Evolutionary conservation across 2,888 invertebrate species (phyloP), one percentile per base, ranked within the genome.

Genomic region (Microplitis deprimator): DNA sequence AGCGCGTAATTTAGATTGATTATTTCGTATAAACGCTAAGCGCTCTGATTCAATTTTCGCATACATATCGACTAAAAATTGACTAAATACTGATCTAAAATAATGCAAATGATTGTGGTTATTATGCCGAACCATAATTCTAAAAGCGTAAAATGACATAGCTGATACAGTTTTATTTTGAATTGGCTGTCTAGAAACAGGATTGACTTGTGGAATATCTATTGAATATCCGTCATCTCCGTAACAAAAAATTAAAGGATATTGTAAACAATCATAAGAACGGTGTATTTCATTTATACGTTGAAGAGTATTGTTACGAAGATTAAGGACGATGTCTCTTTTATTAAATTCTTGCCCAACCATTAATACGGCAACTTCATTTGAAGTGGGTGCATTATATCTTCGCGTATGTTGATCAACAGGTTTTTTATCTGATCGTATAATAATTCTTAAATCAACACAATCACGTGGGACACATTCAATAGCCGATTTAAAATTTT

Each of bases 11-110:
- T 65, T 17, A 10, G 17, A 29, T 20, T 65, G 65, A 65, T 17
- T 65, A 65, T 20, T 20, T 10, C 65, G 17, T 6, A 20, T 65
- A 29, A 20, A 65, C 3, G 16, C 5, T 17, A 62, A 62, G n/a
- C 16, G 62, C 65, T 79, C 78, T 29, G 82, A 41, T 5, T 87
- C 86, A 13, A 82, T 85, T 84, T 89, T 89, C 0, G 80, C 87
- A 78, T 88, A 90, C 87, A 87, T 87, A 78, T 90, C 87, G 38
- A 90, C 89, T 16, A 82, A 76, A 79, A 80, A 89, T 78, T 89
- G 88, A 67, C 87, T 83, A 76, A 85, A 86, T 7, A 89, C 72
- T 40, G 75, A 68, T 7, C 86, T 82, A 80, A 50, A 76, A 2
- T 16, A 17, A 38, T 86, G 74, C 20, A 89, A 80, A 77, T 83